Evolutionary conservation across 92 coral and sea anemone species (phyloP).

Genomic region (Porites divaricata): DNA sequence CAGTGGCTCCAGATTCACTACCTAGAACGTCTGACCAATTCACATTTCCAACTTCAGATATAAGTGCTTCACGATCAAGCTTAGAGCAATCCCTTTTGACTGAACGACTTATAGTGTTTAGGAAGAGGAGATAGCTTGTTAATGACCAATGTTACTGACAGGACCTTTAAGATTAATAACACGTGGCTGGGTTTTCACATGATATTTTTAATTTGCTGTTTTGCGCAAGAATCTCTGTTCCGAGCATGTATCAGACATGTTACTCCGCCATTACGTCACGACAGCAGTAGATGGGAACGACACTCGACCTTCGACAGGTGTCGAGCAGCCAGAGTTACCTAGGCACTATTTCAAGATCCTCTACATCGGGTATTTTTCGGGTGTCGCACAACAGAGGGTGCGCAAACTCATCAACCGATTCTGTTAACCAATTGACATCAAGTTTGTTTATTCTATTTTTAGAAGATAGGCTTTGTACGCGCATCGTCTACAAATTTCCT

Average conservation of each 20-base stretch:
- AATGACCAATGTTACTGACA: neutral
- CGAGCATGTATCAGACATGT: constrained; percentile 5
- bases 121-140: constrained; percentile 51
- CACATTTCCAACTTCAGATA: constrained; percentile 31
- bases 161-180: too few species aligned
- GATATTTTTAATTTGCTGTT: neutral
- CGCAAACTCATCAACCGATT: too few species aligned
- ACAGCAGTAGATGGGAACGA: neutral
- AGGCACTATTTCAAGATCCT: too few species aligned
- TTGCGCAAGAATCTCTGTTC: neutral
- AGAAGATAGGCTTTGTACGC: too few species aligned
- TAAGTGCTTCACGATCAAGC: constrained; percentile 43
- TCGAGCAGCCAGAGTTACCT: too few species aligned
- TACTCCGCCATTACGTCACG: neutral
- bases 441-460: too few species aligned
- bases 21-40: constrained; percentile 40
- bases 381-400: too few species aligned
- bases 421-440: too few species aligned
- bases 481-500: too few species aligned
- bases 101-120: constrained; percentile 30
- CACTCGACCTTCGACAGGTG: too few species aligned
- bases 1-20: constrained; percentile 14
- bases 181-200: neutral
- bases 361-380: too few species aligned
- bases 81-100: constrained; percentile 60